Percentiles rank a stretch among this genome's conserved stretches.
phyloP scores from a whole-genome alignment of 2,113 vertebrate genomes.

The Hippocampus guttulatus region DNA sequence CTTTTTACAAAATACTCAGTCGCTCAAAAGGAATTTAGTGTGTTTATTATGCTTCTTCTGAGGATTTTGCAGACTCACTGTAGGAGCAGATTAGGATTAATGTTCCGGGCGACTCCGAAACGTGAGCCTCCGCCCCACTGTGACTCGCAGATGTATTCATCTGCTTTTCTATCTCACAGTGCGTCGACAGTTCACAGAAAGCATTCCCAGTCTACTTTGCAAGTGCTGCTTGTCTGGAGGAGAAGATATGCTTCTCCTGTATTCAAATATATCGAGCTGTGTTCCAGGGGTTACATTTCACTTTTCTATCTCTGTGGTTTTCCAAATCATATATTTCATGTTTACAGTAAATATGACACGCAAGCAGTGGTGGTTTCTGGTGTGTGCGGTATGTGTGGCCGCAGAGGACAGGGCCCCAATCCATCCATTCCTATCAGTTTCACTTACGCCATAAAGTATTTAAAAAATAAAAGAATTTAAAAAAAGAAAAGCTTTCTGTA shows the following conservation, averaged over 20 bases:
- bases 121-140: constrained; percentile 15
- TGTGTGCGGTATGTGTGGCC: too few relatives aligned
- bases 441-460: too few relatives aligned
- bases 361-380: too few relatives aligned
- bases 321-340: background rate
- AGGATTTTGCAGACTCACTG: constrained; percentile 27
- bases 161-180: constrained; percentile 15
- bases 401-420: too few relatives aligned
- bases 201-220: background rate
- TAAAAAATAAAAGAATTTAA: too few relatives aligned
- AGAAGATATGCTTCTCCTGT: background rate
- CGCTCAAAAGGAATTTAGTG: constrained; percentile 26
- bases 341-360: background rate
- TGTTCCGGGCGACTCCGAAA: constrained; percentile 30
- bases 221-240: background rate
- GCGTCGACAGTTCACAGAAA: constrained; percentile 1
- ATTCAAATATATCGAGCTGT: background rate
- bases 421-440: too few relatives aligned
- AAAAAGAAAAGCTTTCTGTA: too few relatives aligned
- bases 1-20: constrained; percentile 13
- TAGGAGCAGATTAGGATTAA: constrained; percentile 37
- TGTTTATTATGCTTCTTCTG: constrained; percentile 43
- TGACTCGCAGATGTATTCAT: constrained; percentile 33
- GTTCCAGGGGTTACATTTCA: background rate
- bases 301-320: background rate